Evolutionary conservation across 1,140 invertebrate genomes (phyloP).

Genomic region (Drosophila tristis): DNA sequence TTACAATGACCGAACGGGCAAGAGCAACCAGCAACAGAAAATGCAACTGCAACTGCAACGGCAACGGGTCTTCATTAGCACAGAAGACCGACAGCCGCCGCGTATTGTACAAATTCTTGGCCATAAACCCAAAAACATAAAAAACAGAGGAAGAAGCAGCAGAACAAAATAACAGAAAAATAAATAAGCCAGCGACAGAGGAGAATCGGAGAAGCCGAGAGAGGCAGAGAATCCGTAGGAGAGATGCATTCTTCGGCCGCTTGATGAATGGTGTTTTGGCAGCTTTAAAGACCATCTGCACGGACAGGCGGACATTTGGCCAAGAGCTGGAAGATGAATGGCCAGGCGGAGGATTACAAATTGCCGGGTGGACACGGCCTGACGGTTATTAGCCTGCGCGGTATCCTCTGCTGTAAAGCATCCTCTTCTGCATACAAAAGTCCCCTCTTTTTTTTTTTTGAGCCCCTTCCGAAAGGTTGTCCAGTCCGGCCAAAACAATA

Average conservation of each 20-base stretch:
- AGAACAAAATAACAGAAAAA: conserved; percentile 38
- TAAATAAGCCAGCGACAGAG: conserved; percentile 54
- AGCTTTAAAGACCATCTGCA: conserved; percentile 21
- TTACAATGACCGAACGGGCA: conserved; percentile 46
- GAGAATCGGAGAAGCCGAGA: too few relatives aligned
- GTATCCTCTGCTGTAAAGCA: conserved; percentile 5
- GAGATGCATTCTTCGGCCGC: not conserved
- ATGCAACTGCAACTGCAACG: conserved; percentile 37
- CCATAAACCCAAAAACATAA: conserved; percentile 56
- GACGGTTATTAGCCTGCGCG: conserved; percentile 57
- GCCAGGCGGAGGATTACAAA: conserved; percentile 50
- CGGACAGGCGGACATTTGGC: conserved; percentile 1
- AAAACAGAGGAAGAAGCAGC: not conserved
- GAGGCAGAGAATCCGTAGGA: conserved; percentile 5
- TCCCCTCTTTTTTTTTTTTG: not conserved
- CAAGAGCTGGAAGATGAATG: conserved; percentile 47
- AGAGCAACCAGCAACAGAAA: not conserved
- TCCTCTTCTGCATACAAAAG: not conserved
- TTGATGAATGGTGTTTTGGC: conserved; percentile 65
- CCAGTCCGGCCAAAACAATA: conserved; percentile 4
- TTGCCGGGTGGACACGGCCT: conserved; percentile 47
- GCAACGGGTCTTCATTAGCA: conserved; percentile 68
- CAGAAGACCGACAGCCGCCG: conserved; percentile 10
- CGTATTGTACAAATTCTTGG: conserved; percentile 39
- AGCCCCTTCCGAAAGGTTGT: conserved; percentile 7